Base-by-base conservation (phyloP, 2,888 invertebrate species). In the Nesidiocoris tenuis region DNA sequence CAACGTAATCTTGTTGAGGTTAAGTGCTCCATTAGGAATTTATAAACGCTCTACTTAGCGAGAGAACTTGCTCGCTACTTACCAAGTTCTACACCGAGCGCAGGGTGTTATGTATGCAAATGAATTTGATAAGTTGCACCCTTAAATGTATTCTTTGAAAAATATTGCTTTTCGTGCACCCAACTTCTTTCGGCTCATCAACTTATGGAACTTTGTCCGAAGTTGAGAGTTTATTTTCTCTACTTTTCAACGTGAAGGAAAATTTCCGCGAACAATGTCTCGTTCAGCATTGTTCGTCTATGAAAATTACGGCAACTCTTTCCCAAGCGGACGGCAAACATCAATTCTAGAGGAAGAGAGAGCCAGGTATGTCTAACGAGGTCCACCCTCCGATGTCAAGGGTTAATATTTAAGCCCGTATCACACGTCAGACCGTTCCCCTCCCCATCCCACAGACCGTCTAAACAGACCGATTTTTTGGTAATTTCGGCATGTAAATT, bases 1-100 rank as follows among this genome's bases (percentile, higher is more conserved):
- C 72, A n/a, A 66, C 74, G 66, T 75, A 75, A 75, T 75, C 74
- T 75, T 75, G 74, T 75, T 75, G 74, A 66, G 74, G 66, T 75
- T 77, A 74, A 77, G 77, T 77, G 77, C 77, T 77, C 74, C 77
- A 77, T 77, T 77, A 77, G 74, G 68, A 74, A 77, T 77, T 77
- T 77, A 77, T 77, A 77, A 77, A 77, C 77, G 77, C 61, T 74
- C 77, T 77, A 77, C 77, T 77, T 77, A 74, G 61, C 22, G 56
- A 63, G 72, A 39, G 61, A 61, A 39, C 64, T 74, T 72, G 67
- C 54, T 55, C 66, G 74, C 74, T 76, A 74, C 77, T 77, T 77
- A 77, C 67, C 74, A 77, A 77, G 74, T 77, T 21, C 66, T 66
- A 75, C 39, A 66, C 74, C 74, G 18, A 24, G 24, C 74, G 74